These are phyloP conservation scores for Macrobrachium nipponense DNA, from an alignment of 1,140 invertebrate species.

Conservation along the genomic window DNA sequence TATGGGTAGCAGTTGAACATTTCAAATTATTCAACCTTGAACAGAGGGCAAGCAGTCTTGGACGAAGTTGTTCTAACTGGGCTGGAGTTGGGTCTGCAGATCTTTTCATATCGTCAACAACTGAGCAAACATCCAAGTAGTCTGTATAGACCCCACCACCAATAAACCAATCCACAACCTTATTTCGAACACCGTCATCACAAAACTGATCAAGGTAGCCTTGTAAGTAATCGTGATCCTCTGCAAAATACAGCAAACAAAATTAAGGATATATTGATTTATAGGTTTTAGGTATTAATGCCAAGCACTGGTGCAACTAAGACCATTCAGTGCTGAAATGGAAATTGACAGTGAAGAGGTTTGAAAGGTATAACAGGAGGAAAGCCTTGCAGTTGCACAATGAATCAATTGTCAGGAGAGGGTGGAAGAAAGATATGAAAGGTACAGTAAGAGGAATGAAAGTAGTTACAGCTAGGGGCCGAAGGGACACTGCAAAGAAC, in stretches of 20 bases:
- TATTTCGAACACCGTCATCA: conserved; percentile 15
- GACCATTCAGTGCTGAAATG: too few relatives aligned
- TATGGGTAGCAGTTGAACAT: conserved; percentile 75
- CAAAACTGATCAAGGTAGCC: conserved; percentile 47
- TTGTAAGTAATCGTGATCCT: conserved; percentile 75
- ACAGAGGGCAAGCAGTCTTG: conserved; percentile 75
- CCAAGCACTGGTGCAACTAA: too few relatives aligned
- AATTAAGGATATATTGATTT: too few relatives aligned
- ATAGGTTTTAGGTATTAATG: too few relatives aligned
- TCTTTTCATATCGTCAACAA: conserved; percentile 71
- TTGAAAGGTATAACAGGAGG: too few relatives aligned
- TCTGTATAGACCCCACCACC: conserved; percentile 70
- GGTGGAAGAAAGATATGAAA: too few relatives aligned
- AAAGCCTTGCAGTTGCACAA: too few relatives aligned
- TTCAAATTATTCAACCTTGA: conserved; percentile 75
- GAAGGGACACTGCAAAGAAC: too few relatives aligned
- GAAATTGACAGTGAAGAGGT: too few relatives aligned
- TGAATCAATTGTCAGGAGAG: too few relatives aligned
- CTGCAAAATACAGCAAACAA: conserved; percentile 70
- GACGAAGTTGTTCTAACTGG: conserved; percentile 75
- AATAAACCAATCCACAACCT: conserved; percentile 68
- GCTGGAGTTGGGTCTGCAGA: conserved; percentile 71
- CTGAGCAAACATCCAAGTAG: conserved; percentile 68
- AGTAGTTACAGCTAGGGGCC: too few relatives aligned
- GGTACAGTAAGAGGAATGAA: too few relatives aligned